Evolutionary conservation across 2,113 vertebrate genomes (phyloP), one percentile per base, ranked within the genome.

Genomic region (Sitta europaea): DNA sequence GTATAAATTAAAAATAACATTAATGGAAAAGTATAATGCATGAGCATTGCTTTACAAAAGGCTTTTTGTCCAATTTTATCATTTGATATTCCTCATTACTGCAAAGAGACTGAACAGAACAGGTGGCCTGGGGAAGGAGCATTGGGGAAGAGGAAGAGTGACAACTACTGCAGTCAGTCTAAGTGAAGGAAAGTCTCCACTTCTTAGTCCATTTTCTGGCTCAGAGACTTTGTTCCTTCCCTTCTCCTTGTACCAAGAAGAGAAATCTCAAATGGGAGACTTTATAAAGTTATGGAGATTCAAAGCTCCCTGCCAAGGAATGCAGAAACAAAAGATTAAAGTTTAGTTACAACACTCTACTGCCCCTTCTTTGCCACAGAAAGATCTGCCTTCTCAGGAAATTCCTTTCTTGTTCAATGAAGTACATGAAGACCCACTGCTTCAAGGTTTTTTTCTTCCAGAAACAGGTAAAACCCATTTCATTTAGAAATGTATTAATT

Each of bases 1-100:
- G 14, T 85, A 78, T 54, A 82, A 81, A 81, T 62, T 61, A 73
- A 88, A 90, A 93, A 92, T 93, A 88, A 94, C 92, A 78, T 48
- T 38, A 78, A 86, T 57, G 3, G 15, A 57, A 75, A 85, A 73
- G 29, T 61, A 55, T 38, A 79, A 76, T 31, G 54, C 28, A 91
- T 75, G 84, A 91, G 22, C 68, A 57, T 38, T 66, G 47, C 29
- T 94, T 95, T 91, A 76, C 42, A 65, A 83, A 86, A 93, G 47
- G 29, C 29, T 10, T 55, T 84, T 88, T 90, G 58, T 68, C 62
- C 42, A n/a, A 38, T 88, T 88, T 72, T 29, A 57, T 88, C 48
- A 45, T 43, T 54, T 88, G 27, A 15, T 47, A 73, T 70, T 90
- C 58, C 50, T 58, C 31, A 29, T 51, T 54, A 54, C 29, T 62